phyloP scores from a whole-genome alignment of 2,797 vertebrate species.

The Gymnocypris eckloni region DNA sequence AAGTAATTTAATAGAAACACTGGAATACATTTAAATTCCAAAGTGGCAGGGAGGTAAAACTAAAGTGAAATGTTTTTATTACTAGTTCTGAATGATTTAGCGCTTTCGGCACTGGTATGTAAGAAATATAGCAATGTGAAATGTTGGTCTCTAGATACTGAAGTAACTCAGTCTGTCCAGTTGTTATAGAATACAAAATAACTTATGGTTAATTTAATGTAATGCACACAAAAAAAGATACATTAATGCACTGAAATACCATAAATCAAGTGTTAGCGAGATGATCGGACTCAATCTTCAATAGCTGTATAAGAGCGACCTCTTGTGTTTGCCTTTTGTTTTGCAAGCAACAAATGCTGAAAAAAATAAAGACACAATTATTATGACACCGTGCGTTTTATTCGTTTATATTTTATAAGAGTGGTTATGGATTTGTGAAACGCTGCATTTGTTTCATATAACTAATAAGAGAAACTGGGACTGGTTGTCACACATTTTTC shows the following conservation, averaged over 20 bases:
- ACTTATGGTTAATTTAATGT: neutral
- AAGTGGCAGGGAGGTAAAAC: constrained; percentile 7
- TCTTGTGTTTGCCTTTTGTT: constrained; percentile 48
- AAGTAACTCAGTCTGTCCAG: neutral
- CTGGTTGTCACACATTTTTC: neutral
- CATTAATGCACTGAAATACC: neutral
- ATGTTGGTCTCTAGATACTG: neutral
- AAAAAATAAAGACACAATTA: neutral
- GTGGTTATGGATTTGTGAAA: neutral
- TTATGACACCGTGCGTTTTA: neutral
- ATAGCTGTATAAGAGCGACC: constrained; percentile 49
- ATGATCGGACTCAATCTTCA: neutral
- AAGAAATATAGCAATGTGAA: neutral
- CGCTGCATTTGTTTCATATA: neutral
- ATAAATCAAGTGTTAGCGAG: neutral
- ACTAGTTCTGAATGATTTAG: neutral
- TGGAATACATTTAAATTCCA: constrained; percentile 35
- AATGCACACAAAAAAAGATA: neutral
- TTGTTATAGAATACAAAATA: neutral
- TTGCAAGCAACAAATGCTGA: neutral
- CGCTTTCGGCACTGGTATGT: neutral
- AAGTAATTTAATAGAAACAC: constrained; percentile 43
- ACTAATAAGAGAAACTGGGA: neutral
- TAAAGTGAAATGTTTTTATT: constrained; percentile 33
- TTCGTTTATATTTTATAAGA: neutral